Conservation (phyloP, 2,888 invertebrate genomes). For the Sphaerophoria rueppellii region DNA sequence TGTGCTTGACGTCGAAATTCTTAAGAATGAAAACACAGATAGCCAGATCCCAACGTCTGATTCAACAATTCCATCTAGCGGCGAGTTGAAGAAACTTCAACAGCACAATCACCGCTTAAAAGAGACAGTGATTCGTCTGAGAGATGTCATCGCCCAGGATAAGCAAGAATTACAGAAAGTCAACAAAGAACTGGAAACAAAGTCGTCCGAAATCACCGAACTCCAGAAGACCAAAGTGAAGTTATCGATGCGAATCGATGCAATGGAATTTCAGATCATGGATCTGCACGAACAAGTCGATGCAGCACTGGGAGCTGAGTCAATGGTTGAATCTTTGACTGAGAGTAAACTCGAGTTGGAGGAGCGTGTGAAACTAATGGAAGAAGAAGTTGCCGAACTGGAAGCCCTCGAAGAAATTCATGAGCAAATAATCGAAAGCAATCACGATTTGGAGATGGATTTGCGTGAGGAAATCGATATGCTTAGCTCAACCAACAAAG, state of each 20-base stretch:
- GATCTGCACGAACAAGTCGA: slow-evolving; percentile 98
- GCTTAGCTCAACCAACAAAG: slow-evolving; percentile 90
- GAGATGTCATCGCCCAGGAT: slow-evolving; percentile 96
- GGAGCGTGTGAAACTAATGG: slow-evolving; percentile 92
- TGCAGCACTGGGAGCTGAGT: slow-evolving; percentile 98
- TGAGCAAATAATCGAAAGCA: slow-evolving; percentile 97
- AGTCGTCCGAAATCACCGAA: slow-evolving; percentile 92
- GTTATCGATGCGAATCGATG: slow-evolving; percentile 88
- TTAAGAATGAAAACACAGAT: slow-evolving; percentile 89
- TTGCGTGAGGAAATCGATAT: slow-evolving; percentile 96
- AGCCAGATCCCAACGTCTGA: slow-evolving; percentile 76
- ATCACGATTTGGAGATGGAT: slow-evolving; percentile 96
- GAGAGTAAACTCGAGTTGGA: slow-evolving; percentile 96
- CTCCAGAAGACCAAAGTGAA: slow-evolving; percentile 93
- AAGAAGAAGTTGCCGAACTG: slow-evolving; percentile 95
- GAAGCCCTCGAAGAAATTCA: slow-evolving; percentile 97
- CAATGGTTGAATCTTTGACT: slow-evolving; percentile 98
- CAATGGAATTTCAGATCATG: slow-evolving; percentile 93
- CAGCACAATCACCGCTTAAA: slow-evolving; percentile 96
- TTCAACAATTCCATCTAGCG: slow-evolving; percentile 78
- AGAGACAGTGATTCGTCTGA: slow-evolving; percentile 95
- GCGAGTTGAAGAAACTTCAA: slow-evolving; percentile 90
- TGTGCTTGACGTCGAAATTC: slow-evolving; percentile 91
- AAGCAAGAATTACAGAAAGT: slow-evolving; percentile 95
- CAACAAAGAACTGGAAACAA: slow-evolving; percentile 94